Base-by-base conservation (phyloP, 2,113 vertebrate species). In the Hippoglossus stenolepis region DNA sequence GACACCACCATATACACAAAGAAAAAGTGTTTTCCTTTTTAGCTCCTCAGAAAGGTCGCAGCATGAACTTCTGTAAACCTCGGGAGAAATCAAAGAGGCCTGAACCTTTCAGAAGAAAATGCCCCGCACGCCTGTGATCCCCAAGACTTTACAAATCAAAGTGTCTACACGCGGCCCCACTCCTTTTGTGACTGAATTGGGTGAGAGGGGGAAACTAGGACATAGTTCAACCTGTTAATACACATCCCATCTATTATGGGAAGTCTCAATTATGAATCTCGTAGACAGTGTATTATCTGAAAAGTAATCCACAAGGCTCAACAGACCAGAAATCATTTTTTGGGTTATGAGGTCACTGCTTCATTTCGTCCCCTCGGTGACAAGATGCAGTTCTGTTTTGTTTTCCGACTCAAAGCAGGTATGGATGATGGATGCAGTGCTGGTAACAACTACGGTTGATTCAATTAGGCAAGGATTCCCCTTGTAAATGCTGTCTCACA, bases 111-210 rank as follows among this genome's bases (percentile, higher is more conserved):
- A 85, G 85, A 85, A 76, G 80, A 87, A 91, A 90, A 91, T 89
- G 83, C 86, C 86, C 88, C 53, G 6, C 80, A 87, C 57, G 70
- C 68, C 74, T 89, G 72, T 82, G 85, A 90, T 87, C 90, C 82
- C 72, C 59, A 40, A 85, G 82, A 91, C 90, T 88, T 91, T 80
- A 83, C 81, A 85, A 89, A 87, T 93, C 88, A 91, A 94, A 90
- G 80, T 86, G 81, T 87, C 69, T 79, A 74, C 84, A 77, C 77
- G 51, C 51, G 45, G 75, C 66, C 58, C 28, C 40, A 65, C 63
- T 67, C 77, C 26, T 76, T 84, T 83, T 82, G 70, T 85, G 56
- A 87, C 83, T 89, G 86, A 93, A 92, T 85, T 90, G 80, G 88
- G 80, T 70, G 65, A 90, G 75, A 73, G 38, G 73, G 73, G 62